Base-by-base conservation (phyloP, 2,797 vertebrate species). In the Ctenochaetus hawaiiensis region DNA sequence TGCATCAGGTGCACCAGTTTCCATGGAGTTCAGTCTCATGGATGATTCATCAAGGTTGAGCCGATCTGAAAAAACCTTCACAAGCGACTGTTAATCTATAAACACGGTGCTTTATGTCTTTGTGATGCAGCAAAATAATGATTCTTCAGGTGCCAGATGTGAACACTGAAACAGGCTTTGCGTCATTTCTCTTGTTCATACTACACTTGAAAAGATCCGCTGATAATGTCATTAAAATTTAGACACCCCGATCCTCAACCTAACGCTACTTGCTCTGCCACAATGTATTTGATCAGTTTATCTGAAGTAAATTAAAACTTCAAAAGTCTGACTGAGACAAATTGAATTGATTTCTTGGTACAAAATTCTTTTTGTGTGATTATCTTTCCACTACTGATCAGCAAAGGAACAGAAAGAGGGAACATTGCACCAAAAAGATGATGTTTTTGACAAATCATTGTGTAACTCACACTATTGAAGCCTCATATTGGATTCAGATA, bases 1-100 rank as follows among this genome's bases (percentile, higher is more conserved):
- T 58, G 69, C 68, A 58, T 52, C 34, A 68, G 54, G 8, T 54
- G 57, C 72, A 18, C 30, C 23, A 5, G 86, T 90, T 89, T 85
- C 83, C 83, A 90, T 87, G 86, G 84, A 53, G 74, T 72, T 69
- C 54, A 48, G 77, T 65, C 74, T 49, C 61, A 43, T 53, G 54
- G 5, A 56, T 79, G 77, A 80, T 64, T 84, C 87, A 81, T 77
- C 67, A 67, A 72, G 76, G 60, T 63, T 59, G 57, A 67, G 68
- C 56, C 0, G 3, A 70, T 78, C 51, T 80, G 59, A 91, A 79
- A n/a, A 68, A 83, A 62, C 70, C 72, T 45, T 72, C 18, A 47
- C n/a, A 58, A 14, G 58, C 6, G 30, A 26, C 66, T 69, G 65
- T 44, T 64, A 16, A 64, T 63, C 53, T 48, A 12, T 22, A 23